These are phyloP conservation scores for Anniella stebbinsi DNA, from an alignment of 2,797 vertebrate genomes.

Conservation along the genomic window DNA sequence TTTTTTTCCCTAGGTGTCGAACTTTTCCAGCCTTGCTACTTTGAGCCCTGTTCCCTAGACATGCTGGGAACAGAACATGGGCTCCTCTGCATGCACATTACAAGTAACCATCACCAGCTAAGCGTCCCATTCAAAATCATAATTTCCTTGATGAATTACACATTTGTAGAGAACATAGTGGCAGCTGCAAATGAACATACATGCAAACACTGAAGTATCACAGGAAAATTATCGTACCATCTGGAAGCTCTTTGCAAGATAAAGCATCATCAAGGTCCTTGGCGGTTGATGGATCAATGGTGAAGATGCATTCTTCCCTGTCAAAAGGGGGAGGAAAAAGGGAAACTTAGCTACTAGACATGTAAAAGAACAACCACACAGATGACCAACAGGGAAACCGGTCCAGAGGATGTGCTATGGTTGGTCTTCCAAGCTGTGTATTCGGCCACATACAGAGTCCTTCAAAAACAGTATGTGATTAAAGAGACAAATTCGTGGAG, in stretches of 20 bases:
- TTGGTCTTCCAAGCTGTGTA: slow-evolving; percentile 33
- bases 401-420: slow-evolving; percentile 30
- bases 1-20: too few species aligned
- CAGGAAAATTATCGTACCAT: slow-evolving; percentile 81
- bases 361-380: slow-evolving; percentile 57
- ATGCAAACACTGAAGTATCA: slow-evolving; percentile 29
- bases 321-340: slow-evolving; percentile 66
- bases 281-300: slow-evolving; percentile 86
- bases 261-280: slow-evolving; percentile 90
- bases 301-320: slow-evolving; percentile 92
- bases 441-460: too few species aligned
- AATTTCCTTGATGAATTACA: slow-evolving; percentile 49
- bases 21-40: not conserved
- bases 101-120: not conserved
- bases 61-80: not conserved
- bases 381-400: slow-evolving; percentile 33
- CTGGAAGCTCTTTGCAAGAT: slow-evolving; percentile 87
- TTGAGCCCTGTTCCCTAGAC: not conserved
- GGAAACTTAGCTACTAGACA: slow-evolving; percentile 47
- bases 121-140: not conserved
- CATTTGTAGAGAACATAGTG: slow-evolving; percentile 37
- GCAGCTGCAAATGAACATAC: slow-evolving; percentile 34
- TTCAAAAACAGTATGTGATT: not conserved
- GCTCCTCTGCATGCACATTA: not conserved
- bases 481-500: not conserved